Conservation (phyloP, 1,140 invertebrate genomes). For the Trichonephila inaurata region DNA sequence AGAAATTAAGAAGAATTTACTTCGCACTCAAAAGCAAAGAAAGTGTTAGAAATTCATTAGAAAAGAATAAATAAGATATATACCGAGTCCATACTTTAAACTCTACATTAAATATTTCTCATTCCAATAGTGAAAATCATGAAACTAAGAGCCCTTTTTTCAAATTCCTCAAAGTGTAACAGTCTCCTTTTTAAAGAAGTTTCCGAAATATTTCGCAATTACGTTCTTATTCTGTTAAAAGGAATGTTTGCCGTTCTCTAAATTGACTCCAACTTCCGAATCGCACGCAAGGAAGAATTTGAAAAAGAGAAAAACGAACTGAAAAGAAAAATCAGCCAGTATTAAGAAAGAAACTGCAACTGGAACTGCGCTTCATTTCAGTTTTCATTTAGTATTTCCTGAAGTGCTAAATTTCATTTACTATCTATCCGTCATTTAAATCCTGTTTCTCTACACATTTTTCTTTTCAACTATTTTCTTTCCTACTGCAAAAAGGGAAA, state of each 20-base stretch:
- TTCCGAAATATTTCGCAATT: slow-evolving; percentile 14
- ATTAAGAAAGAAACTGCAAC: neutral
- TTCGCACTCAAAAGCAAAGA: too few species aligned
- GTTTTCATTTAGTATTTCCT: slow-evolving; percentile 16
- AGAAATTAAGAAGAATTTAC: too few species aligned
- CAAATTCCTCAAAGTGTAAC: neutral
- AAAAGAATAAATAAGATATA: neutral
- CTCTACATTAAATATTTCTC: neutral
- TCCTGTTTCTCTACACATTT: neutral
- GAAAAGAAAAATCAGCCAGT: neutral
- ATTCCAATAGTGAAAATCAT: neutral
- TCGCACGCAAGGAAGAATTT: neutral
- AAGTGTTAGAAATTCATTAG: neutral
- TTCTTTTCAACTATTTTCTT: neutral
- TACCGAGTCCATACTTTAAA: neutral
- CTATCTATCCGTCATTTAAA: slow-evolving; percentile 47
- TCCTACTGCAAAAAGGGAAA: neutral
- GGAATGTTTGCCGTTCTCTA: neutral
- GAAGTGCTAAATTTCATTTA: slow-evolving; percentile 52
- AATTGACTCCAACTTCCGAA: slow-evolving; percentile 43
- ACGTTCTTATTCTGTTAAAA: neutral
- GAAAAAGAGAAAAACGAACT: neutral
- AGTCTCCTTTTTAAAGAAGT: neutral
- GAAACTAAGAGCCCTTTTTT: neutral
- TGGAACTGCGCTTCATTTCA: neutral